Percentiles rank a stretch among this genome's conserved stretches.
phyloP scores from a whole-genome alignment of 2,888 invertebrate genomes.

The Polyommatus iphigenia region DNA sequence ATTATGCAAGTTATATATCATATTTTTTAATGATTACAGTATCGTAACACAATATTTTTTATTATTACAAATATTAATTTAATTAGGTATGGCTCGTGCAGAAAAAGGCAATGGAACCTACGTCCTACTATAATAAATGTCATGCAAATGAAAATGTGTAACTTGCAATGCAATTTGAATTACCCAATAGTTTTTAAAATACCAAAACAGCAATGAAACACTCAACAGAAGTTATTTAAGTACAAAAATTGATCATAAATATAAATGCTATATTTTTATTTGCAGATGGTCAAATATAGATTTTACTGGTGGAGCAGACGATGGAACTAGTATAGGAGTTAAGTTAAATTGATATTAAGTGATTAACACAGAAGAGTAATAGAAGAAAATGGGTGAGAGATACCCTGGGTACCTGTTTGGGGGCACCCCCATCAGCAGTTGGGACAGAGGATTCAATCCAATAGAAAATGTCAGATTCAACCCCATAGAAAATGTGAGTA shows the following conservation, averaged over 20 bases:
- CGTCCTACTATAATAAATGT: no score
- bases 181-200: no score
- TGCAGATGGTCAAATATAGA: slow-evolving; percentile 18
- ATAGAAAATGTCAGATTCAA: slow-evolving; percentile 69
- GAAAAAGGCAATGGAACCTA: no score
- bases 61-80: no score
- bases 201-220: not conserved
- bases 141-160: no score
- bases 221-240: not conserved
- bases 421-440: slow-evolving; percentile 75
- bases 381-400: slow-evolving; percentile 66
- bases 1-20: no score
- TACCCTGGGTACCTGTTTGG: slow-evolving; percentile 72
- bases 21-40: no score
- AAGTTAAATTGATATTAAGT: slow-evolving; percentile 39
- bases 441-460: slow-evolving; percentile 72
- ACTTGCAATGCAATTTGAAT: no score
- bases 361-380: slow-evolving; percentile 37
- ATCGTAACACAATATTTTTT: no score
- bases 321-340: slow-evolving; percentile 40
- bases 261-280: not conserved
- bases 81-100: no score
- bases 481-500: not conserved
- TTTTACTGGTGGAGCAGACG: slow-evolving; percentile 33
- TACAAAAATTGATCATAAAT: not conserved